Conservation (phyloP, 2,113 vertebrate genomes). For the Baryphthengus martii region DNA sequence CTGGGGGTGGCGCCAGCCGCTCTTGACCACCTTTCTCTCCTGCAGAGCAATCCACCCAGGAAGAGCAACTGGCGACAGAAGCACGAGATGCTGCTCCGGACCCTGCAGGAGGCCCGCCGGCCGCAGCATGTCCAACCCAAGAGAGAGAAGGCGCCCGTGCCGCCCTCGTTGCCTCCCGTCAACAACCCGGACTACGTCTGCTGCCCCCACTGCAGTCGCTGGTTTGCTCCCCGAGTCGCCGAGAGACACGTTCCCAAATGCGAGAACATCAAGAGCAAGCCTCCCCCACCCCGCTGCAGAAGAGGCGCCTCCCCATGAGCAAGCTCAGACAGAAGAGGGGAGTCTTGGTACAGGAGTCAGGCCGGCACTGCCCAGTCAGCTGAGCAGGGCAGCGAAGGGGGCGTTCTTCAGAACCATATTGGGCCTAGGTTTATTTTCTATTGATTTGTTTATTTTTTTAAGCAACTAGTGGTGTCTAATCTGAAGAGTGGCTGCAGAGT, state of each 20-base stretch:
- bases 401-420: background rate
- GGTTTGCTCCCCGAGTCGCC: slow-evolving; percentile 73
- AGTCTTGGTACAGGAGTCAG: background rate
- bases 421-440: no score
- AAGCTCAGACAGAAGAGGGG: background rate
- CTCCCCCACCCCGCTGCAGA: slow-evolving; percentile 59
- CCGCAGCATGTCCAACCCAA: slow-evolving; percentile 59
- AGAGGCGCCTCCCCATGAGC: background rate
- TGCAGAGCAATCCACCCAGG: slow-evolving; percentile 50
- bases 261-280: slow-evolving; percentile 74
- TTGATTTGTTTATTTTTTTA: no score
- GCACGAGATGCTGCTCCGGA: slow-evolving; percentile 70
- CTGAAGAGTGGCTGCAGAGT: background rate
- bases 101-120: slow-evolving; percentile 54
- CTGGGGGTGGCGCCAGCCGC: background rate
- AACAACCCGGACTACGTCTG: slow-evolving; percentile 71
- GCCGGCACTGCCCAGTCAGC: background rate
- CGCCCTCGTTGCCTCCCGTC: slow-evolving; percentile 45
- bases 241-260: slow-evolving; percentile 79
- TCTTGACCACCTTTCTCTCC: background rate
- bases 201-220: slow-evolving; percentile 76
- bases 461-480: background rate
- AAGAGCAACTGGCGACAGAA: slow-evolving; percentile 75
- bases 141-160: slow-evolving; percentile 47
- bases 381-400: background rate